These are phyloP conservation scores for Suricata suricatta DNA, from an alignment of 2,113 vertebrate species.

Conservation along the genomic window DNA sequence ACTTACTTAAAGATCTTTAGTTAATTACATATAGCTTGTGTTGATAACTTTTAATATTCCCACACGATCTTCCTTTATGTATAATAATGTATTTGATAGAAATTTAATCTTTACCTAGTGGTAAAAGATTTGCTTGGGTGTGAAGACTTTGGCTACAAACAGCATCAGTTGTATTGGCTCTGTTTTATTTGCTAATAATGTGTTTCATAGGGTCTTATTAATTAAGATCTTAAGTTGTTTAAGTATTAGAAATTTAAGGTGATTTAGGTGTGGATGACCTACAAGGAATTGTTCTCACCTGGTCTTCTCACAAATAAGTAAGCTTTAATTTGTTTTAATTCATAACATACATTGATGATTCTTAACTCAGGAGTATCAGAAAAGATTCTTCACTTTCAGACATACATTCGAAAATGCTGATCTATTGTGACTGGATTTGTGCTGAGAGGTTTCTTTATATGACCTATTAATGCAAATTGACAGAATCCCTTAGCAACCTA, in stretches of 20 bases:
- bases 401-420: constrained; percentile 22
- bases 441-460: neutral
- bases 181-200: constrained; percentile 85
- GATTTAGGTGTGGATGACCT: constrained; percentile 22
- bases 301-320: neutral
- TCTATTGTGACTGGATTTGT: constrained; percentile 24
- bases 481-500: neutral
- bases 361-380: constrained; percentile 29
- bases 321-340: constrained; percentile 40
- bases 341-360: constrained; percentile 4
- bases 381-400: constrained; percentile 20
- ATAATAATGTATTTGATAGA: constrained; percentile 70
- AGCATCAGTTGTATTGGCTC: constrained; percentile 75
- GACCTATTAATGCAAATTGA: neutral
- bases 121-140: constrained; percentile 68
- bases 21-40: constrained; percentile 72
- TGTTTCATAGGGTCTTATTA: constrained; percentile 63
- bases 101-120: constrained; percentile 61
- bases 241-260: constrained; percentile 34
- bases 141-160: constrained; percentile 85
- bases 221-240: constrained; percentile 55
- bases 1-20: constrained; percentile 65
- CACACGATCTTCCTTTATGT: constrained; percentile 50
- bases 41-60: constrained; percentile 64
- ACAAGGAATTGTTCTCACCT: constrained; percentile 37